These are phyloP conservation scores for Fringilla coelebs DNA, from an alignment of 2,797 vertebrate species.

Conservation along the genomic window DNA sequence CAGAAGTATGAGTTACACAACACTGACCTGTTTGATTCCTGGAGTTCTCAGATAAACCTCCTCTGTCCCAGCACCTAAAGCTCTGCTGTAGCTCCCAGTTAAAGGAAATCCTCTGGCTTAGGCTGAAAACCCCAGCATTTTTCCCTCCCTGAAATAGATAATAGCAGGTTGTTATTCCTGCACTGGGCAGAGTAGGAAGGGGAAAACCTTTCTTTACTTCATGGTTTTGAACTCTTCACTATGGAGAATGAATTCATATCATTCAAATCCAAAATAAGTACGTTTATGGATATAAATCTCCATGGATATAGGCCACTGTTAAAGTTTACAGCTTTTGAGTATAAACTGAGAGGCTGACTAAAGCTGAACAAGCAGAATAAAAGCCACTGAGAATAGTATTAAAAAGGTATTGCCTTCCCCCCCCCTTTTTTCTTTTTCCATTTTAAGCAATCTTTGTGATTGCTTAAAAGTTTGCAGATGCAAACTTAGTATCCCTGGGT, in stretches of 20 bases:
- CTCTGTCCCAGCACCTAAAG: background rate
- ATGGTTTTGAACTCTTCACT: background rate
- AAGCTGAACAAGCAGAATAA: background rate
- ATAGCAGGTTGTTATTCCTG: background rate
- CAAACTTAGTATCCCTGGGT: background rate
- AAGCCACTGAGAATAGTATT: background rate
- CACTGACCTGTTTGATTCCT: background rate
- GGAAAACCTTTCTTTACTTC: background rate
- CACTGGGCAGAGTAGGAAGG: background rate
- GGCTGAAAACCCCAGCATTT: background rate
- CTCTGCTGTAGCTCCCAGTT: background rate
- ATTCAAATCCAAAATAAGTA: background rate
- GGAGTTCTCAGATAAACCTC: background rate
- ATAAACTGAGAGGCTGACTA: background rate
- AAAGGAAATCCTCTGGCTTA: background rate
- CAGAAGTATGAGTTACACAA: background rate
- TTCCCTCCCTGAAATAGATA: background rate
- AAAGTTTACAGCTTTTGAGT: background rate
- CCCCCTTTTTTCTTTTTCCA: rapidly evolving
- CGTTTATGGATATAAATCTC: background rate
- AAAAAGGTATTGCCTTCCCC: rapidly evolving
- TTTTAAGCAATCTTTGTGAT: background rate
- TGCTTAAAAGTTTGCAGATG: too few relatives aligned
- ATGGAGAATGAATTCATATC: background rate
- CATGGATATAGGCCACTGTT: background rate